Evolutionary conservation across 2,113 vertebrate species (phyloP).

Genomic region (Fulmarus glacialis): DNA sequence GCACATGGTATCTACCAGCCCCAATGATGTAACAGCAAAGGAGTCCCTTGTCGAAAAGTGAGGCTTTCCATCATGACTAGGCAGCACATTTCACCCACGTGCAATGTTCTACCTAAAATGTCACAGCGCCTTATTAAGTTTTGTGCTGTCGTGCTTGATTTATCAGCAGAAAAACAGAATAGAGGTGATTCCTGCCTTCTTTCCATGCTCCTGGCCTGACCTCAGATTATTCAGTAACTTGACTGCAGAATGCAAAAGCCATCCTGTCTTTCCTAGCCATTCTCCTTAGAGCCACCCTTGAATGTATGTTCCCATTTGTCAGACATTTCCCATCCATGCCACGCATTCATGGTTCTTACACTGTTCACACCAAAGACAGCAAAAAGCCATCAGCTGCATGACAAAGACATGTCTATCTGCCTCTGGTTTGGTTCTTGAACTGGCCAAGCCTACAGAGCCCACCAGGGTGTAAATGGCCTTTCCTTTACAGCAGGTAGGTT

Average conservation of each 20-base stretch:
- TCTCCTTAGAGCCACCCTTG: not conserved
- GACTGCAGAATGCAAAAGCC: not conserved
- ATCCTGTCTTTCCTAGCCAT: not conserved
- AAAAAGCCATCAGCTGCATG: not conserved
- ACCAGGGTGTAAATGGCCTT: not conserved
- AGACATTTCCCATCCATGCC: not conserved
- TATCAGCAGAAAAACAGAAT: not conserved
- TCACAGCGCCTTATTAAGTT: not conserved
- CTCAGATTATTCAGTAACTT: not conserved
- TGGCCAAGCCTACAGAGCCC: not conserved
- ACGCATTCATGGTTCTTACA: not conserved
- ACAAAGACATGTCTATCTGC: not conserved
- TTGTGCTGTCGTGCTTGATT: not conserved
- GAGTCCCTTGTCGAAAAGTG: not conserved
- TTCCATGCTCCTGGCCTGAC: not conserved
- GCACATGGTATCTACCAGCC: not conserved
- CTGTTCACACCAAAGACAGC: not conserved
- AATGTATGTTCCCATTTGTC: not conserved
- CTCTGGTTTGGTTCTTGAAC: not conserved
- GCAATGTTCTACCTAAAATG: not conserved
- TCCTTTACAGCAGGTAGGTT: not conserved
- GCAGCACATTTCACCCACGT: not conserved
- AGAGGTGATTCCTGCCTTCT: not conserved
- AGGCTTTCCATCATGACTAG: not conserved
- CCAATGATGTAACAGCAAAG: rapidly evolving